Evolutionary conservation across 2,113 vertebrate genomes (phyloP).

Genomic region (Hepsetus odoe): DNA sequence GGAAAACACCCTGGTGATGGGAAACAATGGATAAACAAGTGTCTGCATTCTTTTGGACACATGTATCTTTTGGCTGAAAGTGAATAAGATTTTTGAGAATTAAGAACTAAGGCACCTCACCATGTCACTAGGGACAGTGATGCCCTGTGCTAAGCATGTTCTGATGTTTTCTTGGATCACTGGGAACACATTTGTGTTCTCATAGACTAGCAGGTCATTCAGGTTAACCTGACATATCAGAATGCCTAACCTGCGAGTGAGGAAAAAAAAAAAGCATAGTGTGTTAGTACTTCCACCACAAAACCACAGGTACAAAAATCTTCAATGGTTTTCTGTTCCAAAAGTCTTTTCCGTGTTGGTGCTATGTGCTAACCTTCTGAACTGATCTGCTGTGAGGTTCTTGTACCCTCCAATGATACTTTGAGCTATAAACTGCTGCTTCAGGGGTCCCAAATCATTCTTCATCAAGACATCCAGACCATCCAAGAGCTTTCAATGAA

Average conservation of each 20-base stretch:
- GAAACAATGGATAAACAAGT: neutral
- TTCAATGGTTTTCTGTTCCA: neutral
- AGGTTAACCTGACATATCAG: slow-evolving; percentile 70
- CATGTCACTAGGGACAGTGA: slow-evolving; percentile 68
- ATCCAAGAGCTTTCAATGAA: slow-evolving; percentile 66
- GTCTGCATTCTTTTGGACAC: neutral
- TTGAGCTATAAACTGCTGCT: slow-evolving; percentile 72
- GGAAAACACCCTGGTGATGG: no score
- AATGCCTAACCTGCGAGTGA: slow-evolving; percentile 68
- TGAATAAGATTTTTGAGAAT: neutral
- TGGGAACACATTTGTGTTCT: slow-evolving; percentile 57
- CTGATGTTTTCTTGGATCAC: slow-evolving; percentile 70
- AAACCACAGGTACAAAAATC: no score
- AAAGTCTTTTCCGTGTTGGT: neutral
- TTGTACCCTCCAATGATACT: slow-evolving; percentile 65
- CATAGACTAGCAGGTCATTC: slow-evolving; percentile 68
- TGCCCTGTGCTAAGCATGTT: slow-evolving; percentile 65
- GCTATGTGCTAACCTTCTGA: slow-evolving; percentile 65
- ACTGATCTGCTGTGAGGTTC: slow-evolving; percentile 71
- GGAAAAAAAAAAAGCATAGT: neutral
- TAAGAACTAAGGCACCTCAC: slow-evolving; percentile 60
- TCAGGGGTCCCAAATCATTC: slow-evolving; percentile 63
- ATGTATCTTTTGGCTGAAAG: neutral
- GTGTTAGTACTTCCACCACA: neutral
- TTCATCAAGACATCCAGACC: slow-evolving; percentile 72